These are phyloP conservation scores for Ostrea edulis DNA, from an alignment of 1,140 invertebrate species.

Conservation along the genomic window DNA sequence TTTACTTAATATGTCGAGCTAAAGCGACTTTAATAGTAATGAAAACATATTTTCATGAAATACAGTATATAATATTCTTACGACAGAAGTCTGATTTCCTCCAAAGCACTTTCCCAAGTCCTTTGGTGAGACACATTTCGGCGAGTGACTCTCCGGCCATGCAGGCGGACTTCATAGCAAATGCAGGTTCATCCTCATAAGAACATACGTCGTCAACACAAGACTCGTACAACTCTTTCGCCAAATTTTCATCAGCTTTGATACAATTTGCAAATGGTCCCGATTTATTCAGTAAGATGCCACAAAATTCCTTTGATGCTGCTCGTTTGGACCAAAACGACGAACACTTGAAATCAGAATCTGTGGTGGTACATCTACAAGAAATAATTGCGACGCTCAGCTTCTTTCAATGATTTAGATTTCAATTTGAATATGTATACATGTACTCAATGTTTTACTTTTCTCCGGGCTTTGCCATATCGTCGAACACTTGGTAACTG, in stretches of 20 bases:
- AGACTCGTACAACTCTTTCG: conserved; percentile 51
- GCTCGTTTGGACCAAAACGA: background rate
- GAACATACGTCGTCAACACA: conserved; percentile 59
- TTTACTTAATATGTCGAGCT: too few species aligned
- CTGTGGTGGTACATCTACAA: background rate
- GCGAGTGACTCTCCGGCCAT: conserved; percentile 55
- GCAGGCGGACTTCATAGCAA: conserved; percentile 42
- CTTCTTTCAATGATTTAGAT: background rate
- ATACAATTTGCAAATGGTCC: conserved; percentile 61
- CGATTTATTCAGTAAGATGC: conserved; percentile 48
- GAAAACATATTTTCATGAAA: too few species aligned
- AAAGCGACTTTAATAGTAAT: too few species aligned
- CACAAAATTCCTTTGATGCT: conserved; percentile 49
- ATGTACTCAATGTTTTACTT: background rate
- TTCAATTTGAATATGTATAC: too few species aligned
- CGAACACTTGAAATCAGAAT: conserved; percentile 1
- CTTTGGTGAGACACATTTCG: conserved; percentile 53
- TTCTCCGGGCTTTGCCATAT: conserved; percentile 25
- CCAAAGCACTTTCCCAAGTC: conserved; percentile 54
- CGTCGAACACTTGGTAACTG: conserved; percentile 57
- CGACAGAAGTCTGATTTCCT: conserved; percentile 56
- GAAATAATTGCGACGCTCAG: background rate
- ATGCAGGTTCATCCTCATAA: conserved; percentile 36
- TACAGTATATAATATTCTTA: conserved; percentile 40
- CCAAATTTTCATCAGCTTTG: background rate